These are phyloP conservation scores for Crenichthys baileyi DNA, from an alignment of 2,797 vertebrate genomes.

Conservation along the genomic window DNA sequence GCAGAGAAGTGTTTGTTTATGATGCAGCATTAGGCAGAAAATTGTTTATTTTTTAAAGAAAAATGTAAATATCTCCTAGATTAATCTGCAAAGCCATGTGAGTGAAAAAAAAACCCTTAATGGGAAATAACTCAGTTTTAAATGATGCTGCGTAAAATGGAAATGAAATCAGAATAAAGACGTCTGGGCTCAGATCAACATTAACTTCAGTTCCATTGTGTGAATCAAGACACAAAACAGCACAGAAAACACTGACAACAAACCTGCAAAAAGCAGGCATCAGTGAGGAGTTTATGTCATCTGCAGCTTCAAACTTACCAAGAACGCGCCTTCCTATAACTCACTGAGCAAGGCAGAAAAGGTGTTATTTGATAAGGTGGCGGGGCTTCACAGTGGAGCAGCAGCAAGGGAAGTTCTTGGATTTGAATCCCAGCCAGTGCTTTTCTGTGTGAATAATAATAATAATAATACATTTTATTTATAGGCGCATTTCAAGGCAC, in stretches of 20 bases:
- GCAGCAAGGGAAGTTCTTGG: no score
- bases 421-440: no score
- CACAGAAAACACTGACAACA: no score
- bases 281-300: no score
- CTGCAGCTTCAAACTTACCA: not conserved
- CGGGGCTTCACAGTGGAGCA: no score
- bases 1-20: slow-evolving; percentile 14
- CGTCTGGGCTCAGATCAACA: not conserved
- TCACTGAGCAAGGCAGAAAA: no score
- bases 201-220: not conserved
- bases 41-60: not conserved
- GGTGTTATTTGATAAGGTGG: no score
- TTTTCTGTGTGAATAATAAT: no score
- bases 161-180: not conserved
- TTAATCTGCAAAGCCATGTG: not conserved
- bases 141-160: not conserved
- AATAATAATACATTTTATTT: no score
- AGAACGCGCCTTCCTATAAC: no score
- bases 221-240: not conserved
- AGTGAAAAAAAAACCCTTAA: slow-evolving; percentile 10
- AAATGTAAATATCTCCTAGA: slow-evolving; percentile 26
- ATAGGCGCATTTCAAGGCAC: no score
- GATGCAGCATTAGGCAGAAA: not conserved
- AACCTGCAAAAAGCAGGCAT: no score
- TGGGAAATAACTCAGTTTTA: slow-evolving; percentile 21